Conservation (phyloP, 2,888 invertebrate species). For the Idaea biselata region DNA sequence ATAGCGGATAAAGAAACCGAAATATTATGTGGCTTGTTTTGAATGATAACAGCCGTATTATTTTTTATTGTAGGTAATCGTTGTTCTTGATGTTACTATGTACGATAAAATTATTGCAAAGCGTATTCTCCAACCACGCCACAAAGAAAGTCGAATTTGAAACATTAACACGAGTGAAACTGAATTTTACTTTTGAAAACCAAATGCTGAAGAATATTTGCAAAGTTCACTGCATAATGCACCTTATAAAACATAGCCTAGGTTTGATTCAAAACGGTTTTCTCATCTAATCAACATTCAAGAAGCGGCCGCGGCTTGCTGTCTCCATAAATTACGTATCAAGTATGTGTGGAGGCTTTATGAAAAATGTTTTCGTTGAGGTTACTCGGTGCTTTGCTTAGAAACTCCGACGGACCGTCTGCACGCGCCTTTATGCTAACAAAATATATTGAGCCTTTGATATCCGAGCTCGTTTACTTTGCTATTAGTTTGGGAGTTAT, state of each 20-base stretch:
- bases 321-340: conserved; percentile 77
- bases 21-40: too few species aligned
- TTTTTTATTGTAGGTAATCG: background rate
- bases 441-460: conserved; percentile 58
- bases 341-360: conserved; percentile 71
- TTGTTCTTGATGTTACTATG: too few species aligned
- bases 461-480: conserved; percentile 50
- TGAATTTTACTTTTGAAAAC: background rate
- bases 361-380: conserved; percentile 72
- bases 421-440: conserved; percentile 50
- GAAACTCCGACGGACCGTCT: conserved; percentile 42
- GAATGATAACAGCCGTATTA: background rate
- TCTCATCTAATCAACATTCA: conserved; percentile 70
- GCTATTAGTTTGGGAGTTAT: conserved; percentile 51
- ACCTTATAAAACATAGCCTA: conserved; percentile 25
- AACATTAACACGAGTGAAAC: background rate
- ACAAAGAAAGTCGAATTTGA: background rate
- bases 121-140: too few species aligned
- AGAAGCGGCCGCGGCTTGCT: conserved; percentile 58
- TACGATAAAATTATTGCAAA: too few species aligned
- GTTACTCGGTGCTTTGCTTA: conserved; percentile 46
- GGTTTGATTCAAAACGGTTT: conserved; percentile 46
- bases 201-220: background rate
- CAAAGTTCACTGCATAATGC: conserved; percentile 23
- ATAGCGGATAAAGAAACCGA: background rate